Evolutionary conservation across 2,797 vertebrate genomes (phyloP), one percentile per base, ranked within the genome.

Genomic region (Cuculus canorus): DNA sequence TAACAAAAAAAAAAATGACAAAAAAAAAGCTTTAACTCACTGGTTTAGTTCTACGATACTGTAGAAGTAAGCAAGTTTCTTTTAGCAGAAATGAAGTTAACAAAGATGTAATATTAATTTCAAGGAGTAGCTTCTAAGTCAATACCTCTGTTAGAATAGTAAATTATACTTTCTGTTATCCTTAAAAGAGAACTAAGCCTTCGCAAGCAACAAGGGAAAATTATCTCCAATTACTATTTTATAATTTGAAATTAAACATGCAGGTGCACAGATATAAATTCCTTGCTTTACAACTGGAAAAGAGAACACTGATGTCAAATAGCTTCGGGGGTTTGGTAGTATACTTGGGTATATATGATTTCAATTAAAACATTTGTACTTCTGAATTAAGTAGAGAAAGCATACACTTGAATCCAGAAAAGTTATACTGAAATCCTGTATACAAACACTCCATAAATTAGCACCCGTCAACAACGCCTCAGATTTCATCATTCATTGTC

Each of bases 191-290:
- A 94, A 65, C 3, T 54, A 68, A 43, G 19, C 48, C 68, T 80
- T 60, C 33, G 5, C 48, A 70, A 83, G 33, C 17, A 57, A 72
- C 27, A 61, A 27, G 33, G 23, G 15, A 84, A 90, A 88, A 54
- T 15, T 0, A 50, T 27, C 50, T 88, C 53, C 17, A 60, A 66
- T 45, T 45, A 64, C 9, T 63, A 5, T 33, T 88, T 77, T 59
- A n/a, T 37, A 54, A 79, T 39, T 75, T 69, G 7, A 90, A 93
- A 76, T 65, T 47, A 78, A 71, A 79, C 53, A 79, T 1, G 2
- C 17, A n/a, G 23, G 28, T 64, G 41, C 6, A 68, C 0, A 0
- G n/a, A 59, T 16, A 76, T 27, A 14, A 69, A 65, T 52, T 77
- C 47, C 13, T 57, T 78, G 28, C 37, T 82, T 76, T 50, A 64